A percentile compares a stretch with the other conserved stretches of the same genome.
Conservation (phyloP, 2,797 vertebrate genomes). For the Limnodromus scolopaceus region DNA sequence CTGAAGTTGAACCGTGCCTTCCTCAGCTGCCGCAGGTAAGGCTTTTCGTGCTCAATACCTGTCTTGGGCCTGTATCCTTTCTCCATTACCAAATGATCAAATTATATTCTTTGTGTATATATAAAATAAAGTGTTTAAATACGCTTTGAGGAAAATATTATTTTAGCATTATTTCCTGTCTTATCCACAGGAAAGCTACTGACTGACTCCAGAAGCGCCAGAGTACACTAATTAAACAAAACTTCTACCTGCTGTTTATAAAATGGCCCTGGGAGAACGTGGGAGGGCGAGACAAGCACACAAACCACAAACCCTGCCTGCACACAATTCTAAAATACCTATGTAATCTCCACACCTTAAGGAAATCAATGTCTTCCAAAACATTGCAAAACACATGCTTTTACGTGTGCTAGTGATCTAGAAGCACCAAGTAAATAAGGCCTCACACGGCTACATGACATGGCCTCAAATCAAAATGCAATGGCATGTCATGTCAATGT, state of each 20-base stretch:
- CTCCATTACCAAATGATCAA: not conserved
- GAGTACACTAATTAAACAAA: not conserved
- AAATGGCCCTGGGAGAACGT: not conserved
- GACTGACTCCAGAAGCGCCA: not conserved
- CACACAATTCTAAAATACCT: not conserved
- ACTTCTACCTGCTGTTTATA: not conserved
- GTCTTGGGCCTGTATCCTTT: not conserved
- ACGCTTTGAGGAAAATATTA: fast-evolving
- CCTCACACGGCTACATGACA: fast-evolving
- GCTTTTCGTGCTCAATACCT: not conserved
- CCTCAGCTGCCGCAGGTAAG: not conserved
- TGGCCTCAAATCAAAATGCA: not conserved
- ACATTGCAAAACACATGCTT: fast-evolving
- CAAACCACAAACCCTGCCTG: not conserved
- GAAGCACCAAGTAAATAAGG: not conserved
- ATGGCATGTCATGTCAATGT: fast-evolving
- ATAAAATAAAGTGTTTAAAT: not conserved
- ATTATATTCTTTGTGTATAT: not conserved
- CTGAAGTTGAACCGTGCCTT: not conserved
- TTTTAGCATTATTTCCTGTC: not conserved
- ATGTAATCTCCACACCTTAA: not conserved
- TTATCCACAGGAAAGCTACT: not conserved
- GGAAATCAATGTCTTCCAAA: not conserved
- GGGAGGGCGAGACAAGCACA: not conserved
- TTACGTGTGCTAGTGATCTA: not conserved